A percentile compares a stretch with the other conserved stretches of the same genome.
Conservation (phyloP, 2,113 vertebrate genomes). For the Melanerpes formicivorus region DNA sequence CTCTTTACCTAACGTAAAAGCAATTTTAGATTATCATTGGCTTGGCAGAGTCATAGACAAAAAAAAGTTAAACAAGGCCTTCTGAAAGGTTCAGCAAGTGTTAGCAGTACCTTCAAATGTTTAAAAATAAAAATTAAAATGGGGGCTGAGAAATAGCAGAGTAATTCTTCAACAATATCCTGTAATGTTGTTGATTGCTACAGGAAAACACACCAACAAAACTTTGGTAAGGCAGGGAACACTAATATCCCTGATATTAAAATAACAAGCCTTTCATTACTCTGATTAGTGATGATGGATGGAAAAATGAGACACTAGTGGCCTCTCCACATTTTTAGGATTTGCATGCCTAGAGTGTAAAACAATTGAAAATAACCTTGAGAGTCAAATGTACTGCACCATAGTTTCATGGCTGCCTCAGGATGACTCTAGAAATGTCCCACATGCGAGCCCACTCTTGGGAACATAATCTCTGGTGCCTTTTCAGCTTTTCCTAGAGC, state of each 20-base stretch:
- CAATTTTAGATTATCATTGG: conserved; percentile 33
- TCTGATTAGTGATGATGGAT: conserved; percentile 19
- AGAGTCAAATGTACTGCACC: fast-evolving
- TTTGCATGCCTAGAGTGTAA: neutral
- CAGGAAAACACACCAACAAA: neutral
- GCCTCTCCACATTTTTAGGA: neutral
- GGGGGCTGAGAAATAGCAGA: neutral
- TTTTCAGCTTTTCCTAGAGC: neutral
- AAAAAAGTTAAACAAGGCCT: neutral
- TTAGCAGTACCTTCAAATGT: neutral
- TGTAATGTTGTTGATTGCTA: neutral
- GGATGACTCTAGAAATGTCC: neutral
- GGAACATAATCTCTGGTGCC: neutral
- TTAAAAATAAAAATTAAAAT: neutral
- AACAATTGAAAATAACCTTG: neutral
- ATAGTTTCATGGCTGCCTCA: neutral
- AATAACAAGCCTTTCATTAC: conserved; percentile 16
- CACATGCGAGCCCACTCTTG: fast-evolving
- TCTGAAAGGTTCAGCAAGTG: neutral
- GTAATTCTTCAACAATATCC: neutral
- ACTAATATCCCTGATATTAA: conserved; percentile 6
- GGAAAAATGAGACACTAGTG: neutral
- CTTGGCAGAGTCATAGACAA: neutral
- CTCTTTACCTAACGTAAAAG: neutral
- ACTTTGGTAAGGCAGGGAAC: conserved; percentile 10